Evolutionary conservation across 37 sponge, comb jelly and placozoan genomes (phyloP), one percentile per base, ranked within the genome.

Genomic region (Halichondria panicea): DNA sequence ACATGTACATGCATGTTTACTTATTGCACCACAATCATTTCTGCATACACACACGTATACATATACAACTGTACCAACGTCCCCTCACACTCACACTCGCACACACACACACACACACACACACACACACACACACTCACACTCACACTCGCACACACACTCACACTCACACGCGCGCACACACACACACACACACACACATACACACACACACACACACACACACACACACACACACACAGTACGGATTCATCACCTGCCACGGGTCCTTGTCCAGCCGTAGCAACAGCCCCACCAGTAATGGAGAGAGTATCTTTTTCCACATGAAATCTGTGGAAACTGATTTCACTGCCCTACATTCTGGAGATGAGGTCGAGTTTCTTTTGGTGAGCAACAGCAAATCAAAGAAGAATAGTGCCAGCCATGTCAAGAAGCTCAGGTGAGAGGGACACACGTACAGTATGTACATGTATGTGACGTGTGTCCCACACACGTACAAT

Each of bases 361-460:
- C 75, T 46, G 93, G 93, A 33, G 93, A 93, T 76, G 89, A 93
- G 54, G 89, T 93, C 36, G 82, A 88, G 65, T 93, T 88, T 55
- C 77, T 81, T 38, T 55, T 85, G 12, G 44, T 55, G 28, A 28
- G 63, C 50, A 85, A 65, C 22, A 75, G 79, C 31, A 87, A 75
- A 50, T 75, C 84, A 25, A 66, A 79, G 38, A 87, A 87, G 75
- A 59, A 55, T 57, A 82, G 81, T 59, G 87, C 84, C 24, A 78
- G 73, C 42, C 78, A 91, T 37, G 82, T 86, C 44, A 82, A 84
- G 70, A 84, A 84, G 63, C 71, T 77, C 12, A 83, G 82, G 82
- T 82, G 24, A 41, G 73, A 30, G 37, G 24, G 4, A 32, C 12
- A 6, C 36, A 3, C 36, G 30, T 8, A 65, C 35, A 8, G 4